Evolutionary conservation across 2,113 vertebrate species (phyloP), one percentile per base, ranked within the genome.

Genomic region (Cnemophilus loriae): DNA sequence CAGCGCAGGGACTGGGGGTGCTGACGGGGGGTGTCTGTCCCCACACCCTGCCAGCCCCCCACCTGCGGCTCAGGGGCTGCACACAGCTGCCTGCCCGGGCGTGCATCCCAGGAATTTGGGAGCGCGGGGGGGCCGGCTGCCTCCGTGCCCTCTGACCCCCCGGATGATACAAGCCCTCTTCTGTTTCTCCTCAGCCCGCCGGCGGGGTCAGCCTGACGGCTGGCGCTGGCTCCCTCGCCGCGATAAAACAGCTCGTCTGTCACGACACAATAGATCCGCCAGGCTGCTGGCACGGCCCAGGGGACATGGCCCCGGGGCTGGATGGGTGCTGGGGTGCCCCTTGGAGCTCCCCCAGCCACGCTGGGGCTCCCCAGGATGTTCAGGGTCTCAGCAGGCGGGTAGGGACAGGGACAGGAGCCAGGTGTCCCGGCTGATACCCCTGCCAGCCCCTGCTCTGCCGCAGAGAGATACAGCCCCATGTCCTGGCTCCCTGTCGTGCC

Each of bases 181-280:
- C 97, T 99, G 98, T 98, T 98, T 98, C 98, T 98, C 95, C 97
- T 98, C 98, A 97, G 93, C 96, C 97, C 97, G 97, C 98, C 97
- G 96, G 97, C 80, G 95, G 98, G 98, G 98, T 98, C 98, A 98
- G 97, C 92, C 50, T 49, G 47, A 59, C 56, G 33, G 92, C 88
- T 95, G 93, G 93, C 37, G 13, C 80, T 93, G 90, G 87, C 97
- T 97, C 75, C 92, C 97, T 91, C 16, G 8, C 84, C 33, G 73
- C 46, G 78, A 95, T 97, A 97, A 97, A 97, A 69, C 84, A 87
- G 87, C 95, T 93, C 84, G 94, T 92, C 81, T 81, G 90, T 95
- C 96, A 97, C 94, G 96, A 97, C 97, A 98, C 97, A 97, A 97
- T 96, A 46, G 93, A 96, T 89, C 90, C 35, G 10, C 83, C 91